phyloP scores from a whole-genome alignment of 2,113 vertebrate genomes.

The Anthoscopus minutus region DNA sequence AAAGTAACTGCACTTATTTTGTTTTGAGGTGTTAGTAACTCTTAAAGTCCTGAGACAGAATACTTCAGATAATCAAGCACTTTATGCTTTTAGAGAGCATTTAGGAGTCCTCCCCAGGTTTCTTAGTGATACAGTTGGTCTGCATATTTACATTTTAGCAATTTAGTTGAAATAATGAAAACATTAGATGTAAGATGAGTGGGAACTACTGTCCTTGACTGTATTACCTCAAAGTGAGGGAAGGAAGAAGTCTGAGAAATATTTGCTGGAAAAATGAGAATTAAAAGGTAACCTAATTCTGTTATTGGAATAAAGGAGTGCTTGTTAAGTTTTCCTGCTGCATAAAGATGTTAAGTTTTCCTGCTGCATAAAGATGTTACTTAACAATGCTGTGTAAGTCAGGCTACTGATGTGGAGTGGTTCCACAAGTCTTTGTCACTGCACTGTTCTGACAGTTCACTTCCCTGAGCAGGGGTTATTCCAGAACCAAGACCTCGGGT shows the following conservation, averaged over 20 bases:
- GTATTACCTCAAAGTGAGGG: fast-evolving
- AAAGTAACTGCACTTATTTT: background rate
- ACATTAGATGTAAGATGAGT: background rate
- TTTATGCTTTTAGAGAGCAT: background rate
- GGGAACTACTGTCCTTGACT: background rate
- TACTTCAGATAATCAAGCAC: background rate
- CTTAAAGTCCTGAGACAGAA: background rate
- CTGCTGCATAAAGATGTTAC: background rate
- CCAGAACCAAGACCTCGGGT: background rate
- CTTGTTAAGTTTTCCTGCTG: background rate
- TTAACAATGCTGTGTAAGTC: background rate
- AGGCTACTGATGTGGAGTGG: background rate
- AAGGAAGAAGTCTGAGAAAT: background rate
- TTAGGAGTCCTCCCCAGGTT: background rate
- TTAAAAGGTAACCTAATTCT: background rate
- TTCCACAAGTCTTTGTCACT: background rate
- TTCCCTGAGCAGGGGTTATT: background rate
- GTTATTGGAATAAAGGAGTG: background rate
- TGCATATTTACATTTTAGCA: background rate
- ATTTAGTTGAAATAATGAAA: background rate
- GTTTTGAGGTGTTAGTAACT: background rate
- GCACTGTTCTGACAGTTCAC: background rate
- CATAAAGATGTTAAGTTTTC: background rate
- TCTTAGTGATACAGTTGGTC: background rate
- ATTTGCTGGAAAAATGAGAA: background rate